Conservation (phyloP, 2,797 vertebrate species). For the Chaetophractus vellerosus region DNA sequence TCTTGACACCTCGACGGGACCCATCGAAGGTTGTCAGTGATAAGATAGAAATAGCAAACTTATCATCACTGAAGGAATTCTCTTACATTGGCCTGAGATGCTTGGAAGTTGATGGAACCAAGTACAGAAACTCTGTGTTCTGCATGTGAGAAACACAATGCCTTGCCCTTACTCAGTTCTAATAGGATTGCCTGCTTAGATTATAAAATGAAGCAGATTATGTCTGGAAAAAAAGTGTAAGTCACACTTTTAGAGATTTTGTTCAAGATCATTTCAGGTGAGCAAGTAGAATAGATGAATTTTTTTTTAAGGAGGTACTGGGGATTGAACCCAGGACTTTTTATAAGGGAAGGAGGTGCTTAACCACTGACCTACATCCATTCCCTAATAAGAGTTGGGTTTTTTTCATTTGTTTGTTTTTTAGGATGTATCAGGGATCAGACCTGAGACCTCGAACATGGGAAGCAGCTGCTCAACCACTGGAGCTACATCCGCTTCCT, state of each 20-base stretch:
- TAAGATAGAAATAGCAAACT: constrained; percentile 77
- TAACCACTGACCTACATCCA: no score
- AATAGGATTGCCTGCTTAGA: constrained; percentile 90
- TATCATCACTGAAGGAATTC: constrained; percentile 66
- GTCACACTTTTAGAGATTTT: constrained; percentile 83
- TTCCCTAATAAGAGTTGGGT: no score
- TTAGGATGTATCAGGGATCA: no score
- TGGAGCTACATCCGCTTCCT: no score
- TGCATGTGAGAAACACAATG: constrained; percentile 92
- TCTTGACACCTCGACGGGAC: constrained; percentile 96
- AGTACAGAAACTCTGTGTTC: constrained; percentile 91
- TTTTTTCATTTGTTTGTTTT: no score
- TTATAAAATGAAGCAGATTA: constrained; percentile 88
- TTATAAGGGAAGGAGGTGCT: no score
- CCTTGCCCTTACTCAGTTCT: constrained; percentile 90
- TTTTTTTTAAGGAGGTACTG: not conserved
- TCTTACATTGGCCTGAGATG: constrained; percentile 88
- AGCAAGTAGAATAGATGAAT: constrained; percentile 89
- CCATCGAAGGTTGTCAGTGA: constrained; percentile 96
- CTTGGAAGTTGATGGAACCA: constrained; percentile 90
- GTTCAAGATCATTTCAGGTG: constrained; percentile 91
- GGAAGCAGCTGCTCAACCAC: no score
- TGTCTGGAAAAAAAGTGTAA: constrained; percentile 85
- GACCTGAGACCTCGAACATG: no score
- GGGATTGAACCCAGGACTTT: no score